phyloP scores from a whole-genome alignment of 2,888 invertebrate species.

The Hermodice carunculata region DNA sequence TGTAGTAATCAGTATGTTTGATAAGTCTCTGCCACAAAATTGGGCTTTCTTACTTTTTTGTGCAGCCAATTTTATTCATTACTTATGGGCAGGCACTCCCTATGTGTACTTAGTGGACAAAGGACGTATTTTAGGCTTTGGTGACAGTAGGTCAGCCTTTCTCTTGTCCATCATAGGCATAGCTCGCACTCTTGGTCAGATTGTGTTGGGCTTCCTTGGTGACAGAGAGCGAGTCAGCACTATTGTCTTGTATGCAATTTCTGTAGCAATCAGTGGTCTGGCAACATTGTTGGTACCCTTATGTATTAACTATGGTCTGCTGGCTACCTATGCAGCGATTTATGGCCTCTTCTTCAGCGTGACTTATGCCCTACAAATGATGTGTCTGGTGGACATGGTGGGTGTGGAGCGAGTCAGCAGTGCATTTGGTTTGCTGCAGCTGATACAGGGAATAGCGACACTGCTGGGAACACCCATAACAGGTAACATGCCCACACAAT shows the following conservation, averaged over 20 bases:
- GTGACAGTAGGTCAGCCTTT: constrained; percentile 72
- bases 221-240: constrained; percentile 84
- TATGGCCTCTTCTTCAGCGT: constrained; percentile 91
- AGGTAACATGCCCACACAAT: too few relatives aligned
- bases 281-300: constrained; percentile 42
- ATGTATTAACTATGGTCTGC: constrained; percentile 25
- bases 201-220: constrained; percentile 85
- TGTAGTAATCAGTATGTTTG: constrained; percentile 26
- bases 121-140: constrained; percentile 75
- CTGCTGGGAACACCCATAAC: constrained; percentile 88
- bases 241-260: constrained; percentile 83
- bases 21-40: constrained; percentile 28
- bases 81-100: constrained; percentile 89
- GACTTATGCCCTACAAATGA: constrained; percentile 89
- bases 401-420: constrained; percentile 89
- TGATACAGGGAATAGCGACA: constrained; percentile 89
- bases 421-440: constrained; percentile 86
- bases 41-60: constrained; percentile 73
- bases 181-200: constrained; percentile 83
- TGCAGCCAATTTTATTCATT: constrained; percentile 86
- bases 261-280: constrained; percentile 73
- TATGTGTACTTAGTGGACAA: constrained; percentile 92
- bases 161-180: constrained; percentile 81
- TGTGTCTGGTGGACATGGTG: constrained; percentile 88
- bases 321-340: constrained; percentile 31